A percentile compares a stretch with the other conserved stretches of the same genome.
Evolutionary conservation across 2,113 vertebrate species (phyloP).

Genomic region (Pseudolaguvia tuberculata): DNA sequence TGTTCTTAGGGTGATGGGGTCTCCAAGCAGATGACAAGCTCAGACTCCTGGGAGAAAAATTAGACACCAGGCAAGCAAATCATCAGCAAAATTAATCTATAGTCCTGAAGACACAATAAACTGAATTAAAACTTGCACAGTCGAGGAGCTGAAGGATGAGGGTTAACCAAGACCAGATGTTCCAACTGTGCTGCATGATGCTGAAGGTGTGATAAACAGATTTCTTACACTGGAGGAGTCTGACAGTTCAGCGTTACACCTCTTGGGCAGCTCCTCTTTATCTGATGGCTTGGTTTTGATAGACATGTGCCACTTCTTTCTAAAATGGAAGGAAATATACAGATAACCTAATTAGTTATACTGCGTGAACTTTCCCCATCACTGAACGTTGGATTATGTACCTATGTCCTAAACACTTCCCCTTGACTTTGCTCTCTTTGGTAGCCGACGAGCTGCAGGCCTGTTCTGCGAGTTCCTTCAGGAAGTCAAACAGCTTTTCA

Average conservation of each 20-base stretch:
- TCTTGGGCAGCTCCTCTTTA: conserved; percentile 32
- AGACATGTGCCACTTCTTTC: conserved; percentile 46
- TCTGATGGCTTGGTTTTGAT: conserved; percentile 51
- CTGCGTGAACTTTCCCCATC: too few relatives aligned
- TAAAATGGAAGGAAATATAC: conserved; percentile 16
- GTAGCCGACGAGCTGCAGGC: conserved; percentile 40
- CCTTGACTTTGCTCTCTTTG: conserved; percentile 54
- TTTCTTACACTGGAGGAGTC: conserved; percentile 58
- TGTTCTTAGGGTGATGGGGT: conserved; percentile 39
- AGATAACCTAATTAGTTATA: too few relatives aligned
- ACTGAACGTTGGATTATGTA: conserved; percentile 27
- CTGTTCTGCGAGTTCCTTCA: conserved; percentile 59
- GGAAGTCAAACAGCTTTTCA: conserved; percentile 68
- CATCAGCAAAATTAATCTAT: neutral
- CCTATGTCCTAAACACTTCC: conserved; percentile 61
- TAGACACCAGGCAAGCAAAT: neutral
- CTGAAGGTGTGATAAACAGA: neutral
- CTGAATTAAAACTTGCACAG: neutral
- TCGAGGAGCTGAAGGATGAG: neutral
- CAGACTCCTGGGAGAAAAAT: conserved; percentile 54
- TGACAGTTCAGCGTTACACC: conserved; percentile 38
- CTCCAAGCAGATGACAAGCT: conserved; percentile 64
- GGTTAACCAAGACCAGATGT: neutral
- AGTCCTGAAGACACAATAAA: neutral
- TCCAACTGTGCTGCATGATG: neutral